phyloP scores from a whole-genome alignment of 2,113 vertebrate genomes.

The Serilophus lunatus region DNA sequence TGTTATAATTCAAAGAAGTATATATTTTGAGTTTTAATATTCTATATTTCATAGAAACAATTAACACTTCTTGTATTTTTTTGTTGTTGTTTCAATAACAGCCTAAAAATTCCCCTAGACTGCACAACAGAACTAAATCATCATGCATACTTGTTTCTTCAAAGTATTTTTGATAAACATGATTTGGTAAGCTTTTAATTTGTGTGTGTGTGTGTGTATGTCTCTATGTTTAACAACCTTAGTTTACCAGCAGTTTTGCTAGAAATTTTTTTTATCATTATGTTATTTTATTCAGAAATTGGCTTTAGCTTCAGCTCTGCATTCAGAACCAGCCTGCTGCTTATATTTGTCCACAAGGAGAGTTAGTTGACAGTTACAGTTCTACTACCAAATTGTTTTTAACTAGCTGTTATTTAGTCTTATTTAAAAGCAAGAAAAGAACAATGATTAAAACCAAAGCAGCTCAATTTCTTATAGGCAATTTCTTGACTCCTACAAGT shows the following conservation, averaged over 20 bases:
- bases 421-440: neutral
- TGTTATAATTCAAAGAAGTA: neutral
- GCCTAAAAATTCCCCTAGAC: conserved; percentile 90
- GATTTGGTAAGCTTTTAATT: conserved; percentile 86
- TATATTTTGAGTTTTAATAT: neutral
- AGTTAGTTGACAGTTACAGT: neutral
- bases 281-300: neutral
- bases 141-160: conserved; percentile 96
- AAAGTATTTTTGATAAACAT: conserved; percentile 98
- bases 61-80: neutral
- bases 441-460: neutral
- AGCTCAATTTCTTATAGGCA: neutral
- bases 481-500: neutral
- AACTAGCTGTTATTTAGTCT: neutral
- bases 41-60: neutral
- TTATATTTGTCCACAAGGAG: neutral
- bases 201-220: neutral
- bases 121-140: conserved; percentile 98
- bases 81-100: conserved; percentile 61
- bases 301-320: neutral
- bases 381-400: neutral
- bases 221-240: neutral
- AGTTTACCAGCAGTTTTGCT: neutral
- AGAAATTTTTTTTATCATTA: too few species aligned
- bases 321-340: neutral